These are phyloP conservation scores for Kryphioiulus occultus DNA, from an alignment of 2,888 invertebrate genomes.

Conservation along the genomic window DNA sequence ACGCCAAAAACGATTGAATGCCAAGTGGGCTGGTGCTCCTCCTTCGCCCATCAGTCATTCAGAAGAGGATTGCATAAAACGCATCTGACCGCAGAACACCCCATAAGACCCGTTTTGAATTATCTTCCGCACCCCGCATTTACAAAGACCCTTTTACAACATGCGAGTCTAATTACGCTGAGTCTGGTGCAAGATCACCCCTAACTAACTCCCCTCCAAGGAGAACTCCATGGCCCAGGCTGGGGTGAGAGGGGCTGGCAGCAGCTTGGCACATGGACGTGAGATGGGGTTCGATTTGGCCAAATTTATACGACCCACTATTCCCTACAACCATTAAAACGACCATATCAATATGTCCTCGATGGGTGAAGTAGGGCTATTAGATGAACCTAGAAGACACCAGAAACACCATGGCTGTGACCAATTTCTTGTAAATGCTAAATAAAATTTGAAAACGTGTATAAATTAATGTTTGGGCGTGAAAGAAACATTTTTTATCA, in stretches of 20 bases:
- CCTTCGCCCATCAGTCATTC: conserved; percentile 19
- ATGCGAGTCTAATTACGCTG: neutral
- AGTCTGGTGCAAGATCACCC: conserved; percentile 11
- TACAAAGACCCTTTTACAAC: conserved; percentile 24
- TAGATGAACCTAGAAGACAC: too few relatives aligned
- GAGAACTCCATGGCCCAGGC: neutral
- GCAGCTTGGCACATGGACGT: neutral
- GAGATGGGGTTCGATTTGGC: too few relatives aligned
- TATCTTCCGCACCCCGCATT: neutral
- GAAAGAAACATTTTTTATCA: too few relatives aligned
- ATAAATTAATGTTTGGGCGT: too few relatives aligned
- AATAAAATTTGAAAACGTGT: too few relatives aligned
- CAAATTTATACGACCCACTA: too few relatives aligned
- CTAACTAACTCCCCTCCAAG: neutral
- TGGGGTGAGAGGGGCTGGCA: neutral
- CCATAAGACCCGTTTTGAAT: conserved; percentile 8
- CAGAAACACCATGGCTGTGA: too few relatives aligned
- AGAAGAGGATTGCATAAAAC: conserved; percentile 26
- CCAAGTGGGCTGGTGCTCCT: neutral
- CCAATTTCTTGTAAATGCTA: too few relatives aligned
- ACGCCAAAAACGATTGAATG: neutral
- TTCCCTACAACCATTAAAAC: too few relatives aligned
- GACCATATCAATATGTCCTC: too few relatives aligned
- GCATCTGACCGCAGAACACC: conserved; percentile 2
- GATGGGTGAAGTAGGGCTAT: too few relatives aligned